Conservation (phyloP, 2,113 vertebrate genomes). For the Ovis canadensis region DNA sequence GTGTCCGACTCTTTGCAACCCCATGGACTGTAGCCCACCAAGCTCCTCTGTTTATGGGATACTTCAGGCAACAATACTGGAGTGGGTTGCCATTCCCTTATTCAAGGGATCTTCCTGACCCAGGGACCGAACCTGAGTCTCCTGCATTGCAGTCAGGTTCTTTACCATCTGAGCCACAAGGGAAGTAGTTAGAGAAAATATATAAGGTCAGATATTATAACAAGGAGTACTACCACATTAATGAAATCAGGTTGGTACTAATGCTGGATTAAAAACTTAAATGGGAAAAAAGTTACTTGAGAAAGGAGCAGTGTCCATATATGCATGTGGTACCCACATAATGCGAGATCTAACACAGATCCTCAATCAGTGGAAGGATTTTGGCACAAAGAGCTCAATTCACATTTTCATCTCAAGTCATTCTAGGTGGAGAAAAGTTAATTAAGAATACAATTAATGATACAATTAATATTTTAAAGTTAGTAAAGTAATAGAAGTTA, state of each 20-base stretch:
- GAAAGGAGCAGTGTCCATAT: not conserved
- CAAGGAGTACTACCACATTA: not conserved
- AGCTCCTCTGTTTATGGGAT: not conserved
- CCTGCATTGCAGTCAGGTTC: not conserved
- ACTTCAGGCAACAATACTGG: not conserved
- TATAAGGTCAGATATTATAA: not conserved
- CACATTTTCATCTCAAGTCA: not conserved
- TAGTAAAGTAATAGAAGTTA: not conserved
- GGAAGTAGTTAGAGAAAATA: not conserved
- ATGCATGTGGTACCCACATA: not conserved
- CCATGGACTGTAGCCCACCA: not conserved
- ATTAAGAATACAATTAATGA: not conserved
- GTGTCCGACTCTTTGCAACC: rapidly evolving
- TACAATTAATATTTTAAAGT: not conserved
- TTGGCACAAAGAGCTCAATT: not conserved
- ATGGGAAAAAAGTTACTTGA: not conserved
- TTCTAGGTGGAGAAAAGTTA: not conserved
- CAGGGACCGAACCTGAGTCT: rapidly evolving
- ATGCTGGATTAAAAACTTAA: not conserved
- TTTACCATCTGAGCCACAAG: not conserved
- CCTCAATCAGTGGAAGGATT: not conserved
- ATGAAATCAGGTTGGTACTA: not conserved
- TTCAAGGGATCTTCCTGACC: not conserved
- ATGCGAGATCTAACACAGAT: not conserved
- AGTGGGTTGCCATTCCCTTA: not conserved